Conservation (phyloP, 1,140 invertebrate genomes). For the Zaprionus vittiger region DNA sequence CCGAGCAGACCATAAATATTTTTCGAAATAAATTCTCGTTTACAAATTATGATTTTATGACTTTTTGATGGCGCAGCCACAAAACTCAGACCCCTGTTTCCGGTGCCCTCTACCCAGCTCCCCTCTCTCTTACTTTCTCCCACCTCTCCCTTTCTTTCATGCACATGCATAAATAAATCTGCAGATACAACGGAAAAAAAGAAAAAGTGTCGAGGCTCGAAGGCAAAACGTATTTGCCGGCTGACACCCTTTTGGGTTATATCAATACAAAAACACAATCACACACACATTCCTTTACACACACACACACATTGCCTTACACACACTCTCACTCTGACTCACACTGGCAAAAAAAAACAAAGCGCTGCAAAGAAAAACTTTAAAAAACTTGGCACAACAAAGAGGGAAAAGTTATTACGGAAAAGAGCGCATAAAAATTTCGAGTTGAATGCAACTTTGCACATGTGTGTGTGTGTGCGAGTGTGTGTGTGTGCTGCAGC, state of each 20-base stretch:
- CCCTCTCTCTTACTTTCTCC: not conserved
- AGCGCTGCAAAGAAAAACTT: constrained; percentile 43
- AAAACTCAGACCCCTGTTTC: constrained; percentile 40
- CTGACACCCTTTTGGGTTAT: constrained; percentile 50
- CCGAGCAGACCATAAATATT: constrained; percentile 72
- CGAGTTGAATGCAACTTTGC: constrained; percentile 74
- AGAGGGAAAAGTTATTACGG: constrained; percentile 67
- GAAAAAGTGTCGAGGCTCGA: constrained; percentile 47
- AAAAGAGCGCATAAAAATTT: constrained; percentile 70
- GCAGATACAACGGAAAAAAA: constrained; percentile 3
- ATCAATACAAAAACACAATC: constrained; percentile 61
- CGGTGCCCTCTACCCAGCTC: not conserved
- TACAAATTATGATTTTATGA: constrained; percentile 83
- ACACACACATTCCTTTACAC: constrained; percentile 27
- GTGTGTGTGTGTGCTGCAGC: constrained; percentile 35
- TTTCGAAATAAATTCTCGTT: constrained; percentile 82
- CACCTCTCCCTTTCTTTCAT: not conserved
- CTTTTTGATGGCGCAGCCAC: constrained; percentile 77
- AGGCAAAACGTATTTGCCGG: constrained; percentile 72
- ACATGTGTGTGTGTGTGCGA: constrained; percentile 29
- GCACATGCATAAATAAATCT: constrained; percentile 35
- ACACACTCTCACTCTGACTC: constrained; percentile 20
- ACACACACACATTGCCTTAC: constrained; percentile 32
- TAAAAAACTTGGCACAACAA: constrained; percentile 22
- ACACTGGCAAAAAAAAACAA: constrained; percentile 52